Evolutionary conservation across 1,140 invertebrate species (phyloP).

Genomic region (Hylaeus volcanicus): DNA sequence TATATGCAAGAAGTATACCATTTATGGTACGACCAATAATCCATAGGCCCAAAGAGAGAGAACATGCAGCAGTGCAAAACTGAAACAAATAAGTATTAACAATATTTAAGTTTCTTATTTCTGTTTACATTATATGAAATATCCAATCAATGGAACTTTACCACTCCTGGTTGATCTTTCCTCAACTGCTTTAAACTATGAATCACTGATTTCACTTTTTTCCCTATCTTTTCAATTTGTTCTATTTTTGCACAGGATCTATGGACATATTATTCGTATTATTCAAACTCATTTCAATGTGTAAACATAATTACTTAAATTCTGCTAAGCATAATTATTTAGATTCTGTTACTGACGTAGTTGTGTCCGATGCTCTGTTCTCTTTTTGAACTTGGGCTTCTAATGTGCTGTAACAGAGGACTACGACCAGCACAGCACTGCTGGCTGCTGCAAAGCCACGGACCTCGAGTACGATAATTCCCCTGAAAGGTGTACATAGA

Average conservation of each 20-base stretch:
- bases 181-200: conserved; percentile 67
- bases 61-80: conserved; percentile 72
- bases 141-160: conserved; percentile 54
- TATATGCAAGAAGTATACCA: conserved; percentile 69
- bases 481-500: conserved; percentile 62
- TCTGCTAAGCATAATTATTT: not conserved
- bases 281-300: no score
- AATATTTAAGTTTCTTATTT: not conserved
- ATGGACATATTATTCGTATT: conserved; percentile 39
- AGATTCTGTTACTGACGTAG: conserved; percentile 59
- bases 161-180: conserved; percentile 74
- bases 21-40: conserved; percentile 70
- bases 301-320: not conserved
- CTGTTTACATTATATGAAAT: not conserved
- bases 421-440: conserved; percentile 75
- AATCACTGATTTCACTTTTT: conserved; percentile 63
- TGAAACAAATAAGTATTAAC: conserved; percentile 43
- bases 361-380: conserved; percentile 46
- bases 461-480: conserved; percentile 72
- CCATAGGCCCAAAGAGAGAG: conserved; percentile 71
- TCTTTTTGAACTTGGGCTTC: conserved; percentile 71
- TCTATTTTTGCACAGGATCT: conserved; percentile 68
- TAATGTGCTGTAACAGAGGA: conserved; percentile 73
- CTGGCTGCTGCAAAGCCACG: conserved; percentile 76
- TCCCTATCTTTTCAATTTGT: conserved; percentile 69